Percentiles rank a stretch among this genome's conserved stretches.
Conservation (phyloP, 2,113 vertebrate genomes). For the Esox niger region DNA sequence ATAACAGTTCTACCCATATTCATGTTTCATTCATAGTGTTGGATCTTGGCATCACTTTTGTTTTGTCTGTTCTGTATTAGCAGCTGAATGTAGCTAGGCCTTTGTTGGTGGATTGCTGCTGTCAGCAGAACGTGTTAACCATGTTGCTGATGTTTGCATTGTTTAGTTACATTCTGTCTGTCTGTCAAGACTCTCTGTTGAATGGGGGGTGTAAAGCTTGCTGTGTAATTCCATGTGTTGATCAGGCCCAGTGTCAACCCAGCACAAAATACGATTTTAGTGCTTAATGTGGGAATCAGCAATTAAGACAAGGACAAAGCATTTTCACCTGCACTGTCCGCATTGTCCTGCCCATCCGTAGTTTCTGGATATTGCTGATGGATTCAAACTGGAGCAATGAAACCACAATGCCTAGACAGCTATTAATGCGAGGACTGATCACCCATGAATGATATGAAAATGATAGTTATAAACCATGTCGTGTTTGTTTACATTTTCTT, state of each 20-base stretch:
- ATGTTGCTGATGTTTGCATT: conserved; percentile 4
- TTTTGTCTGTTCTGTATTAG: conserved; percentile 1
- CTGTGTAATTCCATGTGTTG: conserved; percentile 19
- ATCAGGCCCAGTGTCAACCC: conserved; percentile 24
- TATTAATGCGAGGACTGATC: no score
- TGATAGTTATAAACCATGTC: no score
- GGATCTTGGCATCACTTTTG: neutral
- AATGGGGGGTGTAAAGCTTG: conserved; percentile 23
- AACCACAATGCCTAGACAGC: no score
- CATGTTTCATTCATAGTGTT: neutral
- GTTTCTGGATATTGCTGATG: no score
- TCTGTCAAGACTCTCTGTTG: neutral
- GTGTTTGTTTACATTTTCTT: no score
- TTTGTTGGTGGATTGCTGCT: neutral
- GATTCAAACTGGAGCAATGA: no score
- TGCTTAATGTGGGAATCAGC: no score
- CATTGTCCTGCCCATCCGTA: no score
- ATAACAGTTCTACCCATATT: no score
- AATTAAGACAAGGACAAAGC: no score
- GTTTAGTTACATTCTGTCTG: neutral
- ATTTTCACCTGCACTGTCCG: no score
- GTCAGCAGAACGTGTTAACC: neutral
- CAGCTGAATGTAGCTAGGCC: neutral
- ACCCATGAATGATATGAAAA: no score
- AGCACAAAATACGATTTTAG: conserved; percentile 41